Base-by-base conservation (phyloP, 2,113 vertebrate species). In the Myrmecobius fasciatus region DNA sequence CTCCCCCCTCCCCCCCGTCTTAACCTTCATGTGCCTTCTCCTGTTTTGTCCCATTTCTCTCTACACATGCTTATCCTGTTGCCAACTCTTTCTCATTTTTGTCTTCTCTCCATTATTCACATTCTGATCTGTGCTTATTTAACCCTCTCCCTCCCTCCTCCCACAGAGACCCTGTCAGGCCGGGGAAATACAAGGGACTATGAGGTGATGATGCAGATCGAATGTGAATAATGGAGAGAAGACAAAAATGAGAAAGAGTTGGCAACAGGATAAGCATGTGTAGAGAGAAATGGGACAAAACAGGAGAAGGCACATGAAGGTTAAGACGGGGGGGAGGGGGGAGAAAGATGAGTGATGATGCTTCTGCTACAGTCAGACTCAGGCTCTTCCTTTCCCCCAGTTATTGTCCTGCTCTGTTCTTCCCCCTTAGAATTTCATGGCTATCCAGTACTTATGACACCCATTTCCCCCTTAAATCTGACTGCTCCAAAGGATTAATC, bases 191-290 rank as follows among this genome's bases (percentile, higher is more conserved):
- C 98, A 89, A 95, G 99, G 94, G 99, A 99, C 52, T 99, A 99
- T 47, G 99, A 99, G 98, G 99, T 99, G 98, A 99, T 99, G 99
- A 99, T 99, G 99, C 99, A 99, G 98, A 99, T 99, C 2, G 99
- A 99, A 97, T 99, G 99, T 14, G 99, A 99, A 53, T 52, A 46
- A 92, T 25, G 25, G 53, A 53, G 2, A 31, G 25, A 26, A 17
- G 91, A 26, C 47, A 48, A 51, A 83, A 9, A 56, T 36, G 53
- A 20, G 24, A 0, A 46, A 9, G 52, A 54, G 31, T 17, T 26
- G 60, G 26, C 2, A 46, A 24, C 0, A 20, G 67, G 93, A 67
- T 5, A 22, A 90, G 31, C 8, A 47, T 54, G 46, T 0, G 36
- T 53, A 0, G 43, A 25, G 52, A 60, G 24, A 20, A 28, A 2